A percentile compares a stretch with the other conserved stretches of the same genome.
Evolutionary conservation across 2,888 invertebrate species (phyloP).

Genomic region (Tenthredo amoena): DNA sequence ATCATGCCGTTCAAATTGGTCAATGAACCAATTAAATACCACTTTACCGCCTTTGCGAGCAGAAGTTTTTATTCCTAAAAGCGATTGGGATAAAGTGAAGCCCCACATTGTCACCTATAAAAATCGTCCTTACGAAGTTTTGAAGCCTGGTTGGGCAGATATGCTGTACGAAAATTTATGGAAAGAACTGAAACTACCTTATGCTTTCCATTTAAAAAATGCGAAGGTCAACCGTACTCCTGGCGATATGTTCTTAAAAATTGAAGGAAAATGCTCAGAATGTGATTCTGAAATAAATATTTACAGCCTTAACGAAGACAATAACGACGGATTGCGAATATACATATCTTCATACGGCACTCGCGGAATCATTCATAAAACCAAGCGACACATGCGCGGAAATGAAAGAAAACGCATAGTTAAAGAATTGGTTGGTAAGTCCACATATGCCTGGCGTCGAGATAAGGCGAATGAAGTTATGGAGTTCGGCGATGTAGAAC

Average conservation of each 20-base stretch:
- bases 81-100: neutral
- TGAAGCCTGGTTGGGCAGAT: conserved; percentile 45
- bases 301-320: neutral
- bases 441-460: conserved; percentile 39
- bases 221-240: conserved; percentile 33
- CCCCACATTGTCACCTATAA: conserved; percentile 5
- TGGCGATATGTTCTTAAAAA: conserved; percentile 26
- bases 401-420: conserved; percentile 11
- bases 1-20: neutral
- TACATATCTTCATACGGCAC: conserved; percentile 48
- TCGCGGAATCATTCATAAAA: conserved; percentile 33
- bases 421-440: conserved; percentile 45
- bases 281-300: conserved; percentile 16
- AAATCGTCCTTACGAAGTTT: neutral
- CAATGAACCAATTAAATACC: neutral
- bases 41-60: neutral
- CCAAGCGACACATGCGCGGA: conserved; percentile 36
- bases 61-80: neutral
- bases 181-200: conserved; percentile 47
- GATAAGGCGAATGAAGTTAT: conserved; percentile 4
- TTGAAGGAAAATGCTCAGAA: conserved; percentile 41
- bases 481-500: conserved; percentile 30
- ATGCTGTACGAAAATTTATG: conserved; percentile 39
- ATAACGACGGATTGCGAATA: conserved; percentile 12
- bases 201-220: conserved; percentile 44